These are phyloP conservation scores for Scytalopus superciliaris DNA, from an alignment of 2,113 vertebrate species.

Conservation along the genomic window DNA sequence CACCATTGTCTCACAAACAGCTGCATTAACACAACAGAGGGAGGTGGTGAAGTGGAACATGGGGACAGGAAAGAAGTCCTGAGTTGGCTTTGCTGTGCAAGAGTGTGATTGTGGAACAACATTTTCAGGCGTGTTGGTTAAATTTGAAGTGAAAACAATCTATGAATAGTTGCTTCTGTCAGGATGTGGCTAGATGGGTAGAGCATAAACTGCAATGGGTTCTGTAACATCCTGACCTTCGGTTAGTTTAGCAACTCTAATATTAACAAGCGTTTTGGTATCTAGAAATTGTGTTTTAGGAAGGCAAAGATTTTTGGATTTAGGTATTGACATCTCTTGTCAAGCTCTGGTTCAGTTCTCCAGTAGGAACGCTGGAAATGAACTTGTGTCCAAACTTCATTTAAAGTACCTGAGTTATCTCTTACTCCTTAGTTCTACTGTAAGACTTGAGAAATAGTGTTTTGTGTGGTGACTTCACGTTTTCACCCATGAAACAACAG, in stretches of 20 bases:
- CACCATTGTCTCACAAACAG: background rate
- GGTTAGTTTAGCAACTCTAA: background rate
- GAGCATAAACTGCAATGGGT: background rate
- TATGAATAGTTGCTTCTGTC: background rate
- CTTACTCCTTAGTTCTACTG: background rate
- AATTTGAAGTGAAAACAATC: background rate
- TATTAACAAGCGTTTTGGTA: background rate
- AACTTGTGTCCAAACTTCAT: background rate
- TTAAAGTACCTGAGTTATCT: background rate
- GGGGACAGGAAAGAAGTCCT: background rate
- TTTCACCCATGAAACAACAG: background rate
- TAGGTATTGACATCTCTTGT: background rate
- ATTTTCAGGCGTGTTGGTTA: background rate
- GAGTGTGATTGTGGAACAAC: background rate
- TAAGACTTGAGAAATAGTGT: background rate
- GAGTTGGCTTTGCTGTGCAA: background rate
- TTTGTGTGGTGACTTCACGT: background rate
- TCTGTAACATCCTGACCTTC: background rate
- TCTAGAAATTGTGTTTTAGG: background rate
- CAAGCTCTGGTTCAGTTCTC: background rate
- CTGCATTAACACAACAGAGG: background rate
- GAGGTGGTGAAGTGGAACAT: background rate
- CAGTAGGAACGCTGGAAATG: background rate
- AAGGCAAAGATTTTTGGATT: background rate
- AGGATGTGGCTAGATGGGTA: slow-evolving; percentile 24